Evolutionary conservation across 1,140 invertebrate species (phyloP), one percentile per base, ranked within the genome.

Genomic region (Ctenoplectra terminalis): DNA sequence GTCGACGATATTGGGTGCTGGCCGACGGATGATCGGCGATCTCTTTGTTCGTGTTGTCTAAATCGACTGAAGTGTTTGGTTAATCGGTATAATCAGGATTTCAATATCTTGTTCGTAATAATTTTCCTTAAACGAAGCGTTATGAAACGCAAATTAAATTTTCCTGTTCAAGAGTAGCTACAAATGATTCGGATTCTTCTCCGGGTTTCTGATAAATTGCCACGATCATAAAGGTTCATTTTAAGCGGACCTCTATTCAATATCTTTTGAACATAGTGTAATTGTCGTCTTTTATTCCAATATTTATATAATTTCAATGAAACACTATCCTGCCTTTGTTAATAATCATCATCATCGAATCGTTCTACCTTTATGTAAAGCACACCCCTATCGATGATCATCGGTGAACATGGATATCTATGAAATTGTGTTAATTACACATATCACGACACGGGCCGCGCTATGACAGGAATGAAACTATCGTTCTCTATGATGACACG

Each of bases 391-490:
- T 31, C 34, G 34, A 64, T n/a, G 37, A 31, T 40, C 37, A 66
- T 7, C n/a, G 66, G 15, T n/a, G 74, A 43, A 34, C 43, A 43
- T 15, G 48, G 31, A 63, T 79, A 61, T 37, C 69, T 72, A 79
- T 73, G 69, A 79, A 79, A 79, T 79, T 79, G 31, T 61, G 69
- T 72, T 72, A 79, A 79, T 79, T 79, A 79, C 20, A 48, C 23
- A 70, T 70, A 70, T 77, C 37, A 77, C 64, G 52, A 70, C 54
- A 46, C 40, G 15, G 8, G 4, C 23, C 31, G n/a, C n/a, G 34
- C n/a, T 71, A 78, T 78, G 76, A 78, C 54, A 56, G 54, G 31
- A 78, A 78, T 50, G 69, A 72, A 79, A 79, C 77, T 79, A 79
- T 73, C 46, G 67, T 71, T 17, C 69, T 46, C 56, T 52, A 73